Evolutionary conservation across 2,113 vertebrate species (phyloP), one percentile per base, ranked within the genome.

Genomic region (Peucedramus taeniatus): DNA sequence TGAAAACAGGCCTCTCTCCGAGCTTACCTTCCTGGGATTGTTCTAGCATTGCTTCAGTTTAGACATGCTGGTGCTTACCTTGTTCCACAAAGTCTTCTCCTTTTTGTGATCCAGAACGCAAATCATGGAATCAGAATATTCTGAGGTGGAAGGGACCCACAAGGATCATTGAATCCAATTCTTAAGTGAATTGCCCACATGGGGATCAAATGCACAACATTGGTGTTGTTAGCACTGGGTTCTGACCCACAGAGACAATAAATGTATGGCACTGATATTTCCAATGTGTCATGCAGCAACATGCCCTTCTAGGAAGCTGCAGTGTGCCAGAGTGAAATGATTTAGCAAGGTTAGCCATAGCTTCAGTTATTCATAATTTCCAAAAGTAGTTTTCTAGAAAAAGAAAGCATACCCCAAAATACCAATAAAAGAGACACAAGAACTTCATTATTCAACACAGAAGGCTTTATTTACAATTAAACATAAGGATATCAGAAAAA

Each of bases 381-480:
- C 65, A 79, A 65, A 71, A 63, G 33, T 30, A 51, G 1, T 37
- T 19, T 71, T 71, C 39, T 57, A 72, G 26, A 33, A 79, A 78
- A 90, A 72, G 7, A 70, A 91, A 85, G 45, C 5, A 42, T 13
- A 40, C 8, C 13, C 9, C 39, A 71, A 89, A 79, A 59, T 14
- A 63, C 13, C 31, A 33, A 79, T 20, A 77, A 89, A 72, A 68
- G 19, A 71, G 77, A 71, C 21, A 54, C 13, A 63, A 68, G 19
- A 37, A 51, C 11, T 54, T 72, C 2, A 35, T 72, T 94, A 82
- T 88, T n/a, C 77, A 76, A 84, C 77, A 82, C 17, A 13, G 35
- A 68, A 72, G n/a, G 30, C 15, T 96, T 97, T 90, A 92, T 95
- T 96, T 94, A 92, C 91, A 96, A 66, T 87, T 89, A 92, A 23